Conservation (phyloP, 2,113 vertebrate genomes). For the Nycticorax nycticorax region DNA sequence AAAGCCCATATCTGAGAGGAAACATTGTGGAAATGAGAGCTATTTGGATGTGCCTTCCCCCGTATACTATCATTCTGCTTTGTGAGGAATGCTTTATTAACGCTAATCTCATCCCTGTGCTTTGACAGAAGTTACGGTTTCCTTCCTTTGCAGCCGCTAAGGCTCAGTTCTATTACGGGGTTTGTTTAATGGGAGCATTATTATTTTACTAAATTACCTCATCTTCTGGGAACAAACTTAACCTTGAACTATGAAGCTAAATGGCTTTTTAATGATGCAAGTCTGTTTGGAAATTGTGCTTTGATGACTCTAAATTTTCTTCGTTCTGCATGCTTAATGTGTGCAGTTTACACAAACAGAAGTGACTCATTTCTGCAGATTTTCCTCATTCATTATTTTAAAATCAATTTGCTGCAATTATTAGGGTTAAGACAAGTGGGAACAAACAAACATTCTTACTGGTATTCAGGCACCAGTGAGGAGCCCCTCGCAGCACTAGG, state of each 20-base stretch:
- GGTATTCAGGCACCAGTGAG: background rate
- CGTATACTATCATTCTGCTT: conserved; percentile 12
- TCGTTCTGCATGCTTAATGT: background rate
- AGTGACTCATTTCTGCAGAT: background rate
- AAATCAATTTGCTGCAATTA: background rate
- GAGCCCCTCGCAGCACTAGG: background rate
- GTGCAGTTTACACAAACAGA: background rate
- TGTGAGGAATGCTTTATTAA: conserved; percentile 61
- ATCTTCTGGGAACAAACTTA: conserved; percentile 67
- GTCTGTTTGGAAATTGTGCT: conserved; percentile 37
- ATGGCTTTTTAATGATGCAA: conserved; percentile 60
- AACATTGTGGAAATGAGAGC: conserved; percentile 61
- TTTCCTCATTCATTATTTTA: conserved; percentile 6
- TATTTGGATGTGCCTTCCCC: conserved; percentile 49
- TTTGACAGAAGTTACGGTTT: conserved; percentile 69
- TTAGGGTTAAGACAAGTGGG: background rate
- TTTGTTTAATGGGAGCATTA: conserved; percentile 57
- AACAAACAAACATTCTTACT: background rate
- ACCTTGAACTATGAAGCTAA: conserved; percentile 58
- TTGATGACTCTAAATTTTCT: conserved; percentile 35
- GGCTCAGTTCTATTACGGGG: conserved; percentile 50
- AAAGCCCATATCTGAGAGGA: conserved; percentile 51
- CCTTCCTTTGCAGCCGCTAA: conserved; percentile 67
- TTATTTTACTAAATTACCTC: conserved; percentile 70
- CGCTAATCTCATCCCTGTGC: conserved; percentile 56